Conservation (phyloP, 1,140 invertebrate genomes). For the Drusus annulatus region DNA sequence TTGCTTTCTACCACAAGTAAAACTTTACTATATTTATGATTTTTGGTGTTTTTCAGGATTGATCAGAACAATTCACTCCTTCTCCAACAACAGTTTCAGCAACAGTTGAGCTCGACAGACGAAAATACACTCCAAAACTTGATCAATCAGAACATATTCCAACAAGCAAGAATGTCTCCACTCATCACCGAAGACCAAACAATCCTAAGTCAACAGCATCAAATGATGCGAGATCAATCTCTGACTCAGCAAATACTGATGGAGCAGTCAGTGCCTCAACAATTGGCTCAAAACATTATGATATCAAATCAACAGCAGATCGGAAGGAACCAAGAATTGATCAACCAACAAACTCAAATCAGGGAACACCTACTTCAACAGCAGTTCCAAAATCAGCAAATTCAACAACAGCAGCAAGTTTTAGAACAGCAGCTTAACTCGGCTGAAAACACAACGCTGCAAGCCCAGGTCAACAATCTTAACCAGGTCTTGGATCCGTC, state of each 20-base stretch:
- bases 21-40: too few relatives aligned
- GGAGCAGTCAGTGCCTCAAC: constrained; percentile 72
- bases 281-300: constrained; percentile 68
- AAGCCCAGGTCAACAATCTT: constrained; percentile 66
- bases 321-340: constrained; percentile 61
- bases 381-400: constrained; percentile 56
- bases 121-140: constrained; percentile 63
- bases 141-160: constrained; percentile 69
- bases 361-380: constrained; percentile 54
- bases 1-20: too few relatives aligned
- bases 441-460: constrained; percentile 51
- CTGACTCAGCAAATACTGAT: constrained; percentile 72
- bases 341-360: constrained; percentile 64
- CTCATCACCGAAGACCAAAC: constrained; percentile 64
- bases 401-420: constrained; percentile 62
- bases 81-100: too few relatives aligned
- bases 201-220: constrained; percentile 66
- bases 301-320: constrained; percentile 65
- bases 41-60: too few relatives aligned
- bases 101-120: too few relatives aligned
- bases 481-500: constrained; percentile 68
- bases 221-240: constrained; percentile 72
- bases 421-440: constrained; percentile 60
- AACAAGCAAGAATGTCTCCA: constrained; percentile 69
- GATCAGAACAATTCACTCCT: too few relatives aligned